These are phyloP conservation scores for Xestia sexstrigata DNA, from an alignment of 2,888 invertebrate species.

Conservation along the genomic window DNA sequence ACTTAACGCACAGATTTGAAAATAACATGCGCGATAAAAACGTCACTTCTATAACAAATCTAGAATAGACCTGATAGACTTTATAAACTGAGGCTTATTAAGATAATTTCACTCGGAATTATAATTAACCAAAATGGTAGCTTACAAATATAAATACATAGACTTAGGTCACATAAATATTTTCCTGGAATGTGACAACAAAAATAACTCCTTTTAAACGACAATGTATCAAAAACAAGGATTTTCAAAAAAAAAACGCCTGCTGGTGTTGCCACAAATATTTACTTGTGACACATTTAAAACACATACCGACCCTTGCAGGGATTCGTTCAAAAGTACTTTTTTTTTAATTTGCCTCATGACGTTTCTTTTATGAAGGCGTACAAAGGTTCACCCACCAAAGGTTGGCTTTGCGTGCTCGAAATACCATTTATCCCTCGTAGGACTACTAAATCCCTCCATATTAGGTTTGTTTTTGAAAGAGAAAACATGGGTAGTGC, in stretches of 20 bases:
- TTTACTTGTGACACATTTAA: slow-evolving; percentile 55
- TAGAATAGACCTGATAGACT: not conserved
- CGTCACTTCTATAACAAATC: not conserved
- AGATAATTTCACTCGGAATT: not conserved
- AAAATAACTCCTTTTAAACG: slow-evolving; percentile 40
- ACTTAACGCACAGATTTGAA: not conserved
- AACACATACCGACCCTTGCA: slow-evolving; percentile 28
- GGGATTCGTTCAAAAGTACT: slow-evolving; percentile 43
- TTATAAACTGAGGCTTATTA: not conserved
- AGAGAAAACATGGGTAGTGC: slow-evolving; percentile 16
- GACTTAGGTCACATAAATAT: not conserved
- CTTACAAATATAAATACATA: not conserved
- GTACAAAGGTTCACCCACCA: slow-evolving; percentile 33
- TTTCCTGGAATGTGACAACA: slow-evolving; percentile 5
- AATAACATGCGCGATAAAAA: not conserved
- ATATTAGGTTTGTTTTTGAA: slow-evolving; percentile 55
- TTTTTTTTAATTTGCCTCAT: slow-evolving; percentile 47
- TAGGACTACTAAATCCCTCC: slow-evolving; percentile 39
- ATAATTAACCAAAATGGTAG: not conserved
- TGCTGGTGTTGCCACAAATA: slow-evolving; percentile 46
- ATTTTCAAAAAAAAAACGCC: slow-evolving; percentile 28
- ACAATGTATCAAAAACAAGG: slow-evolving; percentile 26
- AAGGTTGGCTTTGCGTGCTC: slow-evolving; percentile 43
- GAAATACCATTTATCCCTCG: slow-evolving; percentile 44
- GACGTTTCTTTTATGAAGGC: slow-evolving; percentile 43